These are phyloP conservation scores for Tamias sibiricus DNA, from an alignment of 2,113 vertebrate species.

Conservation along the genomic window DNA sequence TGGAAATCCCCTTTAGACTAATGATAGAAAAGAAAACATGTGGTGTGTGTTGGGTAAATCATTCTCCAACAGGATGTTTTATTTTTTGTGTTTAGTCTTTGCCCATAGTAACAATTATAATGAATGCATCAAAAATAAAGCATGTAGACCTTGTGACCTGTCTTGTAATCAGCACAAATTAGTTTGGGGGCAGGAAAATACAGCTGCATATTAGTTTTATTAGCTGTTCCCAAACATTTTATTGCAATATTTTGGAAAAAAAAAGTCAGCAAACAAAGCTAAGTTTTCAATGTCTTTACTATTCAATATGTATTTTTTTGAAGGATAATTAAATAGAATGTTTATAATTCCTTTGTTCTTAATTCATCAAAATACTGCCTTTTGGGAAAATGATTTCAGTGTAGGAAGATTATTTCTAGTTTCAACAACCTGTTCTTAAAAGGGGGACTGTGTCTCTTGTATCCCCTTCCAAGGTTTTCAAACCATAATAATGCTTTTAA, in stretches of 20 bases:
- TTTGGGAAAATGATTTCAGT: constrained; percentile 37
- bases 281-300: constrained; percentile 76
- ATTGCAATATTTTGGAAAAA: constrained; percentile 70
- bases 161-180: constrained; percentile 73
- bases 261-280: constrained; percentile 44
- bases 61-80: constrained; percentile 75
- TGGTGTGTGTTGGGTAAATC: constrained; percentile 60
- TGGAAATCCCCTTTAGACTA: constrained; percentile 76
- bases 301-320: constrained; percentile 74
- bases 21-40: constrained; percentile 65
- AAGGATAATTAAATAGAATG: constrained; percentile 63
- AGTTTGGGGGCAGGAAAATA: constrained; percentile 63
- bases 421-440: constrained; percentile 18
- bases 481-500: background rate
- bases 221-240: constrained; percentile 81
- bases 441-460: background rate
- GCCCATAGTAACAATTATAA: constrained; percentile 74
- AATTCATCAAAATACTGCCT: constrained; percentile 60
- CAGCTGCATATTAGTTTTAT: constrained; percentile 76
- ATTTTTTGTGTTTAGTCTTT: constrained; percentile 80
- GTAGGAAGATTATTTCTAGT: background rate
- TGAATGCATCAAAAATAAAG: constrained; percentile 71
- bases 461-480: background rate
- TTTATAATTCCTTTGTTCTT: constrained; percentile 73
- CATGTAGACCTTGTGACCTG: constrained; percentile 70